Evolutionary conservation across 2,113 vertebrate species (phyloP), one percentile per base, ranked within the genome.

Genomic region (Megaceryle maxima): DNA sequence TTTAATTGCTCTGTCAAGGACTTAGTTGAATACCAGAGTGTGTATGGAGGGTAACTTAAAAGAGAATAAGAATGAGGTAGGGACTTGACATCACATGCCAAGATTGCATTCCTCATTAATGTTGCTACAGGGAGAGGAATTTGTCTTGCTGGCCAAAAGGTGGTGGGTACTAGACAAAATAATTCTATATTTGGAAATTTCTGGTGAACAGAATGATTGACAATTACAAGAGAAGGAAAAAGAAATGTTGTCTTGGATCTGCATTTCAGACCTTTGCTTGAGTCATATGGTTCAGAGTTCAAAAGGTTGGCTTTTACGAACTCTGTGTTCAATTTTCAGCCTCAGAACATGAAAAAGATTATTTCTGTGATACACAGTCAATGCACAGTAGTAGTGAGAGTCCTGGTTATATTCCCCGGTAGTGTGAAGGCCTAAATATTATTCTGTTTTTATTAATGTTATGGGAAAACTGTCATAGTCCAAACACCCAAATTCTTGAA

Each of bases 121-220:
- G 62, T 80, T 82, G n/a, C 51, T 77, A 57, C 46, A 77, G n/a
- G 18, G 26, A 87, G 41, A 70, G 86, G 94, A 96, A 97, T 98
- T 79, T 74, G 43, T 80, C 76, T 86, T 74, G 44, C 43, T 60
- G 64, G 96, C 94, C 70, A 97, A 96, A 97, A 96, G 86, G 78
- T 97, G 78, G 68, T 62, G 74, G 57, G 26, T 80, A 56, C 31
- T 84, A 97, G 82, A 94, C 87, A 94, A 96, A 85, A 96, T 87
- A 95, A 94, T 91, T 95, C 66, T 97, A 93, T 94, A 96, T 94
- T 97, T 97, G 96, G 96, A 97, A 86, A 85, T 97, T 98, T 97
- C 83, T 95, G 76, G 75, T 87, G 59, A 83, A 94, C 60, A 74
- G 74, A 78, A 46, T 92, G 80, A 90, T 88, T 88, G 83, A 90